Conservation (phyloP, 2,888 invertebrate species). For the Hetaerina titia region DNA sequence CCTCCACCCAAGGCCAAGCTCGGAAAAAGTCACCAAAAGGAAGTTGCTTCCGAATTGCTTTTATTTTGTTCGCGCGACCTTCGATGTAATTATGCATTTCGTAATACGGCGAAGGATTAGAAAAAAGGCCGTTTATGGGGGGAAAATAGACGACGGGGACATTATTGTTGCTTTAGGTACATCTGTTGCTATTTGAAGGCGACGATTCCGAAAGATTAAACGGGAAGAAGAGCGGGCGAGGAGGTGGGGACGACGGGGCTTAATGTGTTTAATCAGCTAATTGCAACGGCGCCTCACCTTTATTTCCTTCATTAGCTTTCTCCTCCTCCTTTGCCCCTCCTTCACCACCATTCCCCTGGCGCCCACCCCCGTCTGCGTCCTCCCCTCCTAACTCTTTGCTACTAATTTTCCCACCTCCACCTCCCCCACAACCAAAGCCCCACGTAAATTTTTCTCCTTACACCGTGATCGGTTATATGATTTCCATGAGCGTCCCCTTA, state of each 20-base stretch:
- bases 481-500: background rate
- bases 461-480: background rate
- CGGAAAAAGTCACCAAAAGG: background rate
- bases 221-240: background rate
- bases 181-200: background rate
- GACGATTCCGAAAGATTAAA: conserved; percentile 27
- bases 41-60: background rate
- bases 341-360: background rate
- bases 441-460: background rate
- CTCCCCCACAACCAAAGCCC: background rate
- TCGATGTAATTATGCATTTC: conserved; percentile 18
- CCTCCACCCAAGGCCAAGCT: background rate
- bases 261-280: conserved; percentile 61
- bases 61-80: background rate
- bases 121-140: background rate
- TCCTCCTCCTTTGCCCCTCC: background rate
- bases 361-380: background rate
- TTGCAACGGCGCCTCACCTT: conserved; percentile 41
- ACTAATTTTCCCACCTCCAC: background rate
- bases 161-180: background rate
- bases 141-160: background rate
- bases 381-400: background rate
- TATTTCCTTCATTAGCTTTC: conserved; percentile 27
- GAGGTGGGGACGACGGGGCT: background rate
- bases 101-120: background rate